A percentile compares a stretch with the other conserved stretches of the same genome.
phyloP scores from a whole-genome alignment of 2,113 vertebrate species.

The Burhinus oedicnemus region DNA sequence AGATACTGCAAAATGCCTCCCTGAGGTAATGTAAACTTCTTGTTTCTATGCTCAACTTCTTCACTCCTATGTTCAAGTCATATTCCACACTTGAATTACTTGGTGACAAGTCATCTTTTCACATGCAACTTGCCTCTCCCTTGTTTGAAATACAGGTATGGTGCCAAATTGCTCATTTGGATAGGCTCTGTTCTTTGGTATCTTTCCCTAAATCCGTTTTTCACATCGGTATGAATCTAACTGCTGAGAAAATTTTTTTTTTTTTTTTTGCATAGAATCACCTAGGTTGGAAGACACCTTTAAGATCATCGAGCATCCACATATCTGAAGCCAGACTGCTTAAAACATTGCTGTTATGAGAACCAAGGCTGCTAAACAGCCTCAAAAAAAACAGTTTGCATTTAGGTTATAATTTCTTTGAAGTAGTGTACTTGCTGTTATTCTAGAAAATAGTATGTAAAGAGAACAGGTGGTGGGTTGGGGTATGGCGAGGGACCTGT shows the following conservation, averaged over 20 bases:
- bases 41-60: not conserved
- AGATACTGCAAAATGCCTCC: not conserved
- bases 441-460: not conserved
- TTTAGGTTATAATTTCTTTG: constrained; percentile 34
- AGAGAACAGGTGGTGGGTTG: not conserved
- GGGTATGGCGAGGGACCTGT: not conserved
- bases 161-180: not conserved
- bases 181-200: not conserved
- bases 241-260: not conserved
- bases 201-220: not conserved
- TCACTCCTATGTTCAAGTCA: not conserved
- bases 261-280: not conserved
- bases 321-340: constrained; percentile 3
- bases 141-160: not conserved
- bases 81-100: not conserved
- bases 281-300: too few relatives aligned
- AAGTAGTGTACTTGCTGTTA: not conserved
- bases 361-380: constrained; percentile 9
- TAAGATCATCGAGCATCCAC: not conserved
- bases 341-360: constrained; percentile 31
- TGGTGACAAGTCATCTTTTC: not conserved
- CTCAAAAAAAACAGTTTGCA: constrained; percentile 36
- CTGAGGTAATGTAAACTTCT: not conserved
- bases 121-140: not conserved
- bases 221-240: not conserved